Evolutionary conservation across 1,140 invertebrate species (phyloP).

Genomic region (Chrysomallon squamiferum): DNA sequence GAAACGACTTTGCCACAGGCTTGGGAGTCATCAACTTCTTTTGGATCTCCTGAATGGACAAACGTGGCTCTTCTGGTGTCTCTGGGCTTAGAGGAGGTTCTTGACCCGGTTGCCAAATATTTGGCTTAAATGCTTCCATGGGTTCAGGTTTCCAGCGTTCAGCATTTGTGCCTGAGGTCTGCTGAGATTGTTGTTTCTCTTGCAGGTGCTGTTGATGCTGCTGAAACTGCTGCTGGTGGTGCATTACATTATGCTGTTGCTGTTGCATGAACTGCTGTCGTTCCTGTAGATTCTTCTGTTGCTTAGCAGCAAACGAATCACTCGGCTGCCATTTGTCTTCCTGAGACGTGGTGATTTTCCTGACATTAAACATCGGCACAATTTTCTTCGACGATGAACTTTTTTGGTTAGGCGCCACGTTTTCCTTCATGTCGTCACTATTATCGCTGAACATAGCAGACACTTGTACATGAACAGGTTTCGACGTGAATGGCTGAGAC

Average conservation of each 20-base stretch:
- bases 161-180: too few relatives aligned
- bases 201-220: not conserved
- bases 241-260: not conserved
- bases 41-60: too few relatives aligned
- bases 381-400: conserved; percentile 9
- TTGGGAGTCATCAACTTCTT: not conserved
- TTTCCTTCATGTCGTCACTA: not conserved
- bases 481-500: not conserved
- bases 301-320: not conserved
- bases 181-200: too few relatives aligned
- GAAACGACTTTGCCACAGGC: not conserved
- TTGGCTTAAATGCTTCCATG: not conserved
- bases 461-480: conserved; percentile 2
- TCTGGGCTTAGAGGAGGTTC: not conserved
- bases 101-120: conserved; percentile 15
- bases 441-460: conserved; percentile 4
- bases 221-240: not conserved
- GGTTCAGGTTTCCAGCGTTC: too few relatives aligned
- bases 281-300: too few relatives aligned
- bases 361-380: conserved; percentile 17
- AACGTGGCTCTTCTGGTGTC: too few relatives aligned
- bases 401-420: not conserved
- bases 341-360: conserved; percentile 6
- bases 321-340: conserved; percentile 4
- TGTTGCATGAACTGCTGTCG: not conserved